A percentile compares a stretch with the other conserved stretches of the same genome.
Evolutionary conservation across 2,888 invertebrate species (phyloP).

Genomic region (Cephus spinipes): DNA sequence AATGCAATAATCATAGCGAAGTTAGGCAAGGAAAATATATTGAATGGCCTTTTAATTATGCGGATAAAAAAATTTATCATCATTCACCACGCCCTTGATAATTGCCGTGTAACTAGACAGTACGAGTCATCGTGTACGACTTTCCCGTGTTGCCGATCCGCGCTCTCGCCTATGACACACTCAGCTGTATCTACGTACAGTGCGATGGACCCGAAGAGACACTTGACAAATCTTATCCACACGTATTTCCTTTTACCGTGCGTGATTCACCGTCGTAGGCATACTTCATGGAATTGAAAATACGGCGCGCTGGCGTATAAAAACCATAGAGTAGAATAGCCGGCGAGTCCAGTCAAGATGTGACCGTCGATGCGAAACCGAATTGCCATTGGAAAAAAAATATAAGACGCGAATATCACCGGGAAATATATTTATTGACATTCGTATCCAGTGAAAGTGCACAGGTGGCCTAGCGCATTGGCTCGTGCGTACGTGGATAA

Average conservation of each 20-base stretch:
- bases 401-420: neutral
- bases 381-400: neutral
- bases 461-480: no score
- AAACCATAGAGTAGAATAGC: neutral
- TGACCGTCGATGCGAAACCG: neutral
- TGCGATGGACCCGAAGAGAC: slow-evolving; percentile 4
- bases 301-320: slow-evolving; percentile 3
- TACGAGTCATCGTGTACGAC: slow-evolving; percentile 11
- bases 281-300: slow-evolving; percentile 27
- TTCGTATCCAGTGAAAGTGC: neutral
- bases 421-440: neutral
- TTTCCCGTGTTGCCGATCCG: slow-evolving; percentile 21
- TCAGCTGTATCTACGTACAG: neutral
- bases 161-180: neutral
- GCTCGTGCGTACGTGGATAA: neutral
- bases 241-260: neutral
- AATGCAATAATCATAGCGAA: neutral
- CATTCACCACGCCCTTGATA: neutral
- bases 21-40: neutral
- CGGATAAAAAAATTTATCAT: neutral
- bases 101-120: slow-evolving; percentile 6
- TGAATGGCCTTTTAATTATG: neutral
- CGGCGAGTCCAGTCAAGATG: neutral
- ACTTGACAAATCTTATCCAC: neutral
- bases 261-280: slow-evolving; percentile 32